Base-by-base conservation (phyloP, 23 tunicate genomes). In the Corella eumyota region DNA sequence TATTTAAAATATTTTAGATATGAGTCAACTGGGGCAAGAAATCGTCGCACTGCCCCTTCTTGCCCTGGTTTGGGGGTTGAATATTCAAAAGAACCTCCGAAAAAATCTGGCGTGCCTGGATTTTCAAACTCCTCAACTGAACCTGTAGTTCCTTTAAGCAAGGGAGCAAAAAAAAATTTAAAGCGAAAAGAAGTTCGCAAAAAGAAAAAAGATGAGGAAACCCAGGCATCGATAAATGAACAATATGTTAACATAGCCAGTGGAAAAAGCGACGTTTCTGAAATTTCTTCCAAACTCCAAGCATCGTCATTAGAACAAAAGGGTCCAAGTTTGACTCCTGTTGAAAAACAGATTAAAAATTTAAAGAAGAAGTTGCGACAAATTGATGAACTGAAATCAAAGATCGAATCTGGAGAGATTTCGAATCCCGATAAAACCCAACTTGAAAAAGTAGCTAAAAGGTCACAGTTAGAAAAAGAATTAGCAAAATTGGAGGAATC, bases 321-420 rank as follows among this genome's bases (percentile, higher is more conserved):
- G 32, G 7, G 6, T 15, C 25, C 26, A 50, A 1, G 25, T 27
- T 36, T 30, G 4, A 17, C 64, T 19, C 54, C 52, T 0, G 48
- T 15, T 2, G 62, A 53, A 17, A 80, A 57, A 34, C 58, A 64
- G 49, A 66, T 81, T 19, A 73, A 67, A 61, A 67, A 46, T 58
- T 30, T 81, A n/a, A 66, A 52, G 30, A 86, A 77, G 45, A 77
- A 86, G 44, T 28, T 86, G 37, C 59, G 80, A 4, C 83, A 77
- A 60, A 86, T 86, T n/a, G 73, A 86, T 13, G 79, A 71, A 30
- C 61, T 86, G 34, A 50, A 86, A 56, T 53, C 69, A 32, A 86
- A 86, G 66, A 58, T 86, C 36, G 86, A 86, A n/a, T 31, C 36
- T 26, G 77, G 77, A 1, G 74, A 46, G 35, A 60, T 81, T 3